phyloP scores from a whole-genome alignment of 2,113 vertebrate genomes.

The Marcusenius ussheri region DNA sequence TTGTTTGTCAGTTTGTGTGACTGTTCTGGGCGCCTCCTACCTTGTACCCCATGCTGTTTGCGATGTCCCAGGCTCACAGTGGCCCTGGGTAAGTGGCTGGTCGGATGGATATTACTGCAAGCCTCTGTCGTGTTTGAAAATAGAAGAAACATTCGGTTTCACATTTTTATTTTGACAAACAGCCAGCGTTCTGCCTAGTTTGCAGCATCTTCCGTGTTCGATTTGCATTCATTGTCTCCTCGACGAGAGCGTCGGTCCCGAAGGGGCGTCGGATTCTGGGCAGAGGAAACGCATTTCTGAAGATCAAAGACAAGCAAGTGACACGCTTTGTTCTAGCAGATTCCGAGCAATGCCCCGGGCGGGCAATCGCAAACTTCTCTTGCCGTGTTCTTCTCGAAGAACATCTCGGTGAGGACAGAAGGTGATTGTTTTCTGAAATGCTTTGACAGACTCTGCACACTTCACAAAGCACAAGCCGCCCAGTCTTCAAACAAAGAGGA shows the following conservation, averaged over 20 bases:
- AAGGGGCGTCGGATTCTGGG: not conserved
- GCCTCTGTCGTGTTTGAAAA: not conserved
- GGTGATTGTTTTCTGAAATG: slow-evolving; percentile 15
- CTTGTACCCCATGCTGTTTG: not conserved
- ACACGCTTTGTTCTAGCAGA: slow-evolving; percentile 20
- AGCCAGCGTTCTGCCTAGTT: not conserved
- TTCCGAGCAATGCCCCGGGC: slow-evolving; percentile 7
- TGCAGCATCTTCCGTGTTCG: not conserved
- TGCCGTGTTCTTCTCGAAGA: not conserved
- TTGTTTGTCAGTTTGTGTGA: not conserved
- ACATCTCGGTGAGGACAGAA: not conserved
- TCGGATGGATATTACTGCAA: not conserved
- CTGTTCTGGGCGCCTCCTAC: not conserved
- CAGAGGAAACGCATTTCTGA: not conserved
- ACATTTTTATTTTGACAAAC: not conserved
- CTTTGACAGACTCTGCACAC: slow-evolving; percentile 16
- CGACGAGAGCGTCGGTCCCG: not conserved
- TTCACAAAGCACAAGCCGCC: slow-evolving; percentile 3
- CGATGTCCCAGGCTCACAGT: not conserved
- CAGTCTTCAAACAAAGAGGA: not conserved
- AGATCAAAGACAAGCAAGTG: slow-evolving; percentile 15
- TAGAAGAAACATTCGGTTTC: not conserved
- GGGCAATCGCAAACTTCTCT: not conserved
- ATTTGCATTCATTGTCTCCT: not conserved
- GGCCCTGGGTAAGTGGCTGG: not conserved